Evolutionary conservation across 1,140 invertebrate species (phyloP).

Genomic region (Oryzaephilus surinamensis): DNA sequence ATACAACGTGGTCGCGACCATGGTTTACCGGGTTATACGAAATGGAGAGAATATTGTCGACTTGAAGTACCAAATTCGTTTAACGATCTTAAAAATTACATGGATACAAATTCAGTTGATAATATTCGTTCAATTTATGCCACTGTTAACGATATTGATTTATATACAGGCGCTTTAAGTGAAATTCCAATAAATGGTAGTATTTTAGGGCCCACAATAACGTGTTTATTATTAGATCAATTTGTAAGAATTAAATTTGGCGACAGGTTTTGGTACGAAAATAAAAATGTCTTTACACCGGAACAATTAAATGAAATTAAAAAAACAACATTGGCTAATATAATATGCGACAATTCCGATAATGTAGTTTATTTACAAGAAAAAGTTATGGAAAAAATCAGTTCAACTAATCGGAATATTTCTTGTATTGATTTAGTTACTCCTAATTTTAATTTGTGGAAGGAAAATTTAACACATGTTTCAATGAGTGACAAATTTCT

Average conservation of each 20-base stretch:
- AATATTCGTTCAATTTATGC: too few species aligned
- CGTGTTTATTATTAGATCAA: constrained; percentile 78
- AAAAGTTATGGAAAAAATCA: constrained; percentile 59
- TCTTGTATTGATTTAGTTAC: too few species aligned
- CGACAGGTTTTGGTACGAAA: constrained; percentile 84
- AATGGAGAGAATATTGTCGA: constrained; percentile 65
- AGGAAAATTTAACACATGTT: too few species aligned
- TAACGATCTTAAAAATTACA: constrained; percentile 54
- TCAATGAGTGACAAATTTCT: too few species aligned
- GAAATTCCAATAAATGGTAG: constrained; percentile 57
- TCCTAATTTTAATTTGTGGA: too few species aligned
- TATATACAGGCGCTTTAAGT: constrained; percentile 75
- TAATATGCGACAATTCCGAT: constrained; percentile 86
- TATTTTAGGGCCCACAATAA: constrained; percentile 72
- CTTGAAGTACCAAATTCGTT: constrained; percentile 63
- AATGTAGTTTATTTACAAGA: constrained; percentile 60
- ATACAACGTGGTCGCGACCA: constrained; percentile 83
- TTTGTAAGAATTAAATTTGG: constrained; percentile 68
- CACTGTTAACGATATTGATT: constrained; percentile 76
- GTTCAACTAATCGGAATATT: constrained; percentile 48
- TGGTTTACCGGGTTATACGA: constrained; percentile 69
- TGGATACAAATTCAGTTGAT: constrained; percentile 50
- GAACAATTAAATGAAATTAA: constrained; percentile 79
- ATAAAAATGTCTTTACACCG: constrained; percentile 53
- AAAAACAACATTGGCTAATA: constrained; percentile 66